Evolutionary conservation across 1,140 invertebrate genomes (phyloP).

Genomic region (Drosophila suzukii): DNA sequence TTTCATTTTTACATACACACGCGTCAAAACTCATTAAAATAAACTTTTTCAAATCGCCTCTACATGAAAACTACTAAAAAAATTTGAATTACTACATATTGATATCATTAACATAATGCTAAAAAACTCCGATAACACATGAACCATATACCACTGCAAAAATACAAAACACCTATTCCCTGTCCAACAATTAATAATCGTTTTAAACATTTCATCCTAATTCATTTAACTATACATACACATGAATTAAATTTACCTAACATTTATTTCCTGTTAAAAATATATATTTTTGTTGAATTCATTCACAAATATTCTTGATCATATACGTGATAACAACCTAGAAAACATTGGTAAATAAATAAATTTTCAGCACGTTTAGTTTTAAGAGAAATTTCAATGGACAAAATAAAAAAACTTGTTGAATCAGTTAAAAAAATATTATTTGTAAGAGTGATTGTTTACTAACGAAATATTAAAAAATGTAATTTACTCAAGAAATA

Average conservation of each 20-base stretch:
- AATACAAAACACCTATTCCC: no score
- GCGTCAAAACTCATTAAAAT: slow-evolving; percentile 72
- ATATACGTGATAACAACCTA: slow-evolving; percentile 48
- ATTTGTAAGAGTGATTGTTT: not conserved
- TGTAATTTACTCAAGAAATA: not conserved
- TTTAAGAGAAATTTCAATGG: slow-evolving; percentile 9
- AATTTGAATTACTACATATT: slow-evolving; percentile 42
- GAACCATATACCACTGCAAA: no score
- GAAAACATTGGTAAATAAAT: slow-evolving; percentile 75
- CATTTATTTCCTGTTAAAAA: slow-evolving; percentile 9
- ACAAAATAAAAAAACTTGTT: not conserved
- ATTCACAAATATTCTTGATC: slow-evolving; percentile 13
- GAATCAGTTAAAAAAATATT: not conserved
- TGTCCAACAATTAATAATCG: slow-evolving; percentile 23
- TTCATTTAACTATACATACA: slow-evolving; percentile 27
- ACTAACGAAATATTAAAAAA: no score
- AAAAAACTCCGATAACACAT: slow-evolving; percentile 7
- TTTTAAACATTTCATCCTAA: slow-evolving; percentile 35
- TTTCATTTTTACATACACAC: slow-evolving; percentile 55
- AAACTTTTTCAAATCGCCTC: slow-evolving; percentile 58
- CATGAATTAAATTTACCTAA: slow-evolving; percentile 52
- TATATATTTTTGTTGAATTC: slow-evolving; percentile 42
- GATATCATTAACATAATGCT: slow-evolving; percentile 30
- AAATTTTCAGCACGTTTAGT: slow-evolving; percentile 36
- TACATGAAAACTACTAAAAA: slow-evolving; percentile 62